A percentile compares a stretch with the other conserved stretches of the same genome.
phyloP scores from a whole-genome alignment of 2,113 vertebrate species.

The Sylvicapra grimmia region DNA sequence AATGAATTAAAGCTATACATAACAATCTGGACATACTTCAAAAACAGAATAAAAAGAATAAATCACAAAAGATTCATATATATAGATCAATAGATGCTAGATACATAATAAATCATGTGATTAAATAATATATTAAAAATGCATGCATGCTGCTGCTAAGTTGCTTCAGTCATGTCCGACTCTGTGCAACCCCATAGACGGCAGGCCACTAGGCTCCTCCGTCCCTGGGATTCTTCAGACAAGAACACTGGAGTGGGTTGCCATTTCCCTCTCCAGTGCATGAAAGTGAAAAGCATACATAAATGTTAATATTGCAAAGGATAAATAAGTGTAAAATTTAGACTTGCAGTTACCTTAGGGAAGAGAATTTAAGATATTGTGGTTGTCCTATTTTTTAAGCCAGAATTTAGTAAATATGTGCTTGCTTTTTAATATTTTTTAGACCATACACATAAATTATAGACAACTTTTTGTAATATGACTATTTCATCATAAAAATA shows the following conservation, averaged over 20 bases:
- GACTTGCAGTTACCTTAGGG: not conserved
- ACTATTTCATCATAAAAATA: not conserved
- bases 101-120: not conserved
- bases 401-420: not conserved
- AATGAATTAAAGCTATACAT: not conserved
- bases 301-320: not conserved
- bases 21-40: not conserved
- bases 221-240: no score
- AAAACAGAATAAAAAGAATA: not conserved
- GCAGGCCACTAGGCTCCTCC: no score
- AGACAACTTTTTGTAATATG: not conserved
- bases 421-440: not conserved
- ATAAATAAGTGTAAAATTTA: not conserved
- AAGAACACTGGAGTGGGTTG: no score
- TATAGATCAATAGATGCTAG: not conserved
- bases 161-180: no score
- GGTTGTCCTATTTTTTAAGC: not conserved
- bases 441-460: not conserved
- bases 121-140: not conserved
- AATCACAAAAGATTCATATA: not conserved
- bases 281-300: not conserved
- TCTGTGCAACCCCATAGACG: no score
- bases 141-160: no score
- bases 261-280: no score
- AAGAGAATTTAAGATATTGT: not conserved